Conservation (phyloP, 2,113 vertebrate species). For the Mobula birostris region DNA sequence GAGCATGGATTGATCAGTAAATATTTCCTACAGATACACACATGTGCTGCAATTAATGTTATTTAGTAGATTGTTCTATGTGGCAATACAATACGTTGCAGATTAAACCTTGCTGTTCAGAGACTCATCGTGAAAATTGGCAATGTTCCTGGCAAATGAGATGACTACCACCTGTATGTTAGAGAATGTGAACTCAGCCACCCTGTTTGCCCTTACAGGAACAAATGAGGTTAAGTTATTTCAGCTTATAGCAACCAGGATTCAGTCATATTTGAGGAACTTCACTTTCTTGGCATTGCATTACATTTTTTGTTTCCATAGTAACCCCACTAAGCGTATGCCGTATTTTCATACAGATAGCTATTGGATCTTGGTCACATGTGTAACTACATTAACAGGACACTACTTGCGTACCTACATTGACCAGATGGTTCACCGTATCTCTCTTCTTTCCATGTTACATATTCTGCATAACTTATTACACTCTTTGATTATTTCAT, state of each 20-base stretch:
- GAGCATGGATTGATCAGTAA: neutral
- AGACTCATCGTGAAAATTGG: neutral
- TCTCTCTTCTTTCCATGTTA: constrained; percentile 23
- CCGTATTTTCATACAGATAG: neutral
- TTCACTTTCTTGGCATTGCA: neutral
- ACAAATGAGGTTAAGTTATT: neutral
- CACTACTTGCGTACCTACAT: constrained; percentile 34
- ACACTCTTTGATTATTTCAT: constrained; percentile 11
- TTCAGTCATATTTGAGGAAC: neutral
- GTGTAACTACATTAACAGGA: neutral
- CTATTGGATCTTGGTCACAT: neutral
- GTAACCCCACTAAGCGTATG: neutral
- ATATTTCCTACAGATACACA: neutral
- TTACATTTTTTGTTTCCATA: neutral
- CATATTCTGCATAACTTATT: constrained; percentile 31
- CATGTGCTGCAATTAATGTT: neutral
- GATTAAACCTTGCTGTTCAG: neutral
- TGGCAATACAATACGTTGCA: neutral
- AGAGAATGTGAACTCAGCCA: neutral
- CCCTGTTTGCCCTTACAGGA: neutral
- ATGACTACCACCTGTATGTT: neutral
- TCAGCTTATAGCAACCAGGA: neutral
- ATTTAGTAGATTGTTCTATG: too few species aligned
- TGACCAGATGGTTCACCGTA: constrained; percentile 31
- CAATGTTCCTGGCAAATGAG: neutral